Base-by-base conservation (phyloP, 2,888 invertebrate species). In the Macrosoma leucophasiata region DNA sequence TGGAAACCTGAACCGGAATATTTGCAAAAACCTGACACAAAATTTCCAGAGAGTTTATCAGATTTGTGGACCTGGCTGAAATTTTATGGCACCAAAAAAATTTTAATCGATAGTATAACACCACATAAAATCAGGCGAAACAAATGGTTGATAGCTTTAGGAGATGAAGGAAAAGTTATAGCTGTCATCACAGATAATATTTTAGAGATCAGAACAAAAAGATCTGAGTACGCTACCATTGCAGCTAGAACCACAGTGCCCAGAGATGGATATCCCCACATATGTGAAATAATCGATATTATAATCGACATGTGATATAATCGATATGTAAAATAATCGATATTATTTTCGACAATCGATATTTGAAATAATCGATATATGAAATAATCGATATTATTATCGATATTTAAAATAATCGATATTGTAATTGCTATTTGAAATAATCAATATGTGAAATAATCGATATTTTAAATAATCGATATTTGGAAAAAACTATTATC, bases 1-100 rank as follows among this genome's bases (percentile, higher is more conserved):
- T 90, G 91, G 88, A 89, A 87, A 62, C 90, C 90, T 51, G 91
- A 92, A 52, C 89, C 89, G 15, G 91, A 92, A 72, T 81, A 89
- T 52, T 79, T 87, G 84, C 84, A 82, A 81, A 84, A 82, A 43
- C 60, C 76, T 5, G 82, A 84, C 41, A 68, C 65, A 43, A 62
- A 82, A 24, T 52, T 82, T 29, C 79, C 82, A 3, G 81, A 82
- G 52, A 79, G 76, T 52, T 72, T 82, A 55, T 77, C 77, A 6
- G 66, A 70, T 12, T 37, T 84, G 19, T 79, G 78, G 75, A 58
- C 70, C 21, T 82, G 84, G 77, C 38, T 84, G 6, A 81, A 76
- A 36, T 79, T 78, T 54, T 67, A 84, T 41, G 84, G 85, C 2
- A 76, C 82, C 1, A 82, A 84, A 49, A 82, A 79, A 51, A 81